Conservation (phyloP, 1,140 invertebrate species). For the Trichonephila inaurata region DNA sequence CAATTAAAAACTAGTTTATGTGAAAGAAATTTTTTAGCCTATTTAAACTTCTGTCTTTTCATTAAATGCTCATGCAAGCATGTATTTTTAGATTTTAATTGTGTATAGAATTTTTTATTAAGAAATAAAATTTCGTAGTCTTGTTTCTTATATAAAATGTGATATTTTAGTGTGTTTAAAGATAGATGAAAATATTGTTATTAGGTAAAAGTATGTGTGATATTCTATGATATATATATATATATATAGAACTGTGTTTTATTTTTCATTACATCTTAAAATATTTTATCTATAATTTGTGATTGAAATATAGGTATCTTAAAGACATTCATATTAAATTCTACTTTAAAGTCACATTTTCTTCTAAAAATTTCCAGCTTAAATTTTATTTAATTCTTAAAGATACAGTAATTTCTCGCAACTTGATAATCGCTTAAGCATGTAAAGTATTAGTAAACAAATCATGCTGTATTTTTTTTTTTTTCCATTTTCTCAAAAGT, state of each 20-base stretch:
- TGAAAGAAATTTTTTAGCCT: constrained; percentile 50
- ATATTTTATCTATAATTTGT: background rate
- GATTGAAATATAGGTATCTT: background rate
- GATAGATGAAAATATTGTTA: constrained; percentile 34
- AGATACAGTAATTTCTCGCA: background rate
- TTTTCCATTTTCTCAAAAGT: no score
- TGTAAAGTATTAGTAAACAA: no score
- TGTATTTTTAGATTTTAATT: constrained; percentile 63
- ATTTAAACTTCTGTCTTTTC: constrained; percentile 46
- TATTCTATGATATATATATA: constrained; percentile 25
- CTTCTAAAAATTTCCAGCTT: background rate
- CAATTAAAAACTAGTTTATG: constrained; percentile 43
- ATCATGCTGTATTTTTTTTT: no score
- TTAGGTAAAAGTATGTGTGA: constrained; percentile 41
- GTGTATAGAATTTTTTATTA: constrained; percentile 53
- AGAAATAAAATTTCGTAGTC: constrained; percentile 59
- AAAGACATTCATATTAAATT: background rate
- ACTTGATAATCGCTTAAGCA: background rate
- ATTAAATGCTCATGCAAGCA: constrained; percentile 34
- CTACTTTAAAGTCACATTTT: background rate
- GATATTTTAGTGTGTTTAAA: constrained; percentile 62
- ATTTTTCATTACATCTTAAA: background rate
- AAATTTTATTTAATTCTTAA: background rate
- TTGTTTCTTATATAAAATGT: constrained; percentile 58
- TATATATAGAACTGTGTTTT: background rate